Evolutionary conservation across 2,113 vertebrate species (phyloP).

Genomic region (Campylomormyrus numenius): DNA sequence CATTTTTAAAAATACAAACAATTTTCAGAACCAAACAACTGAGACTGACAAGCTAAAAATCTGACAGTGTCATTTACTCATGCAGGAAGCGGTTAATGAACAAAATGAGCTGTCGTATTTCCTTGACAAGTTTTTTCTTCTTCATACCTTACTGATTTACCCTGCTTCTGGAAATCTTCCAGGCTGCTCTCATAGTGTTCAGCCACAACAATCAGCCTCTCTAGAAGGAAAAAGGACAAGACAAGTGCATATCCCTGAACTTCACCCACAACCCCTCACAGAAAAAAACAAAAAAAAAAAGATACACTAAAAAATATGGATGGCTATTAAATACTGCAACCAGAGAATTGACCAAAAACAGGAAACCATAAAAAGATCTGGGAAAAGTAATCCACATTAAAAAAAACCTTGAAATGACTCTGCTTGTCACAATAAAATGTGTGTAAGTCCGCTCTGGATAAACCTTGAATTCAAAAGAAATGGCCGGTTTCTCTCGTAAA

Average conservation of each 20-base stretch:
- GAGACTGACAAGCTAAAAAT: background rate
- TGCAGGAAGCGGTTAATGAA: background rate
- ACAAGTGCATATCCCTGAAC: background rate
- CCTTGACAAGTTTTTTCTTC: background rate
- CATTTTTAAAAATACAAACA: background rate
- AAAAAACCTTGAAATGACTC: constrained; percentile 5
- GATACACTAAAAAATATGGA: background rate
- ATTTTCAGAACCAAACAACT: background rate
- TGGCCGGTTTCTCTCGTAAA: background rate
- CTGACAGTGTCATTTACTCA: background rate
- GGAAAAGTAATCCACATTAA: background rate
- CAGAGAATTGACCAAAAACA: background rate
- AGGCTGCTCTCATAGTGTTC: constrained; percentile 83
- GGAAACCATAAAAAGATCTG: constrained; percentile 14
- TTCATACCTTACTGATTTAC: constrained; percentile 71
- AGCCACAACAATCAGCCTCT: constrained; percentile 88
- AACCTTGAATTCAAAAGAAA: background rate
- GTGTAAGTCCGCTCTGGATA: background rate
- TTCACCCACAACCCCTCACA: background rate
- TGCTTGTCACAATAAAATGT: constrained; percentile 10
- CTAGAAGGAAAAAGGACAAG: constrained; percentile 49
- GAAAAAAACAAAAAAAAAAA: background rate
- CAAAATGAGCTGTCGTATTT: background rate
- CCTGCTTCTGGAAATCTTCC: constrained; percentile 75
- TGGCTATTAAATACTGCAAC: background rate